Evolutionary conservation across 2,113 vertebrate species (phyloP), one percentile per base, ranked within the genome.

Genomic region (Laticauda colubrina): DNA sequence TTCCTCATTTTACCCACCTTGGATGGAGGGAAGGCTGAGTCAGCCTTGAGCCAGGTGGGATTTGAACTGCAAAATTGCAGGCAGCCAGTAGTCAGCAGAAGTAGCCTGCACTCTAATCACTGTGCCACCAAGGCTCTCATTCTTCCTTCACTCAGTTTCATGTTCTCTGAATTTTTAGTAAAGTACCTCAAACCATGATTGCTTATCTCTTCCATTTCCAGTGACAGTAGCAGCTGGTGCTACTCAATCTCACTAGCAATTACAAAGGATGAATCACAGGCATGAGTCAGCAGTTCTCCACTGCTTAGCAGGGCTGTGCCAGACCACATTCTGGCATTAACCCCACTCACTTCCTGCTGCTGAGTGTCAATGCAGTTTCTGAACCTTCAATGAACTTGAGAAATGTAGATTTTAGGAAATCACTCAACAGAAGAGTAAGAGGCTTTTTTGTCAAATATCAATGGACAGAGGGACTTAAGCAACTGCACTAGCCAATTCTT

Each of bases 281-380:
- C 93, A 55, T 94, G 95, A 95, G 87, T 95, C 96, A 95, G 94
- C 96, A 96, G 91, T 96, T 89, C 95, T 89, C 57, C 87, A 34
- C 56, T 94, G 93, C 95, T 95, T 43, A 93, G 91, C 59, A 90
- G 91, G 87, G 26, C 26, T 94, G 87, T 93, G 91, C 43, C 91
- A 81, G 93, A 94, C 94, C 87, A 45, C 94, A 95, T 21, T 85
- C 94, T 94, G 94, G 94, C 90, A 12, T 53, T 24, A 53, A 48
- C 39, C 24, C 93, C 94, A 90, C 59, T 96, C 94, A 96, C 95
- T 96, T 97, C 96, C 96, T 96, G 94, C 95, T 96, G 94, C 26
- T 57, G 88, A 7, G 29, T 93, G 29, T 61, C 95, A 94, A 95
- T 94, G 89, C 94, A 91, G 8, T 1, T 69, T 92, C 61, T 97